phyloP scores from a whole-genome alignment of 2,888 invertebrate species.

The Mythimna albipuncta region DNA sequence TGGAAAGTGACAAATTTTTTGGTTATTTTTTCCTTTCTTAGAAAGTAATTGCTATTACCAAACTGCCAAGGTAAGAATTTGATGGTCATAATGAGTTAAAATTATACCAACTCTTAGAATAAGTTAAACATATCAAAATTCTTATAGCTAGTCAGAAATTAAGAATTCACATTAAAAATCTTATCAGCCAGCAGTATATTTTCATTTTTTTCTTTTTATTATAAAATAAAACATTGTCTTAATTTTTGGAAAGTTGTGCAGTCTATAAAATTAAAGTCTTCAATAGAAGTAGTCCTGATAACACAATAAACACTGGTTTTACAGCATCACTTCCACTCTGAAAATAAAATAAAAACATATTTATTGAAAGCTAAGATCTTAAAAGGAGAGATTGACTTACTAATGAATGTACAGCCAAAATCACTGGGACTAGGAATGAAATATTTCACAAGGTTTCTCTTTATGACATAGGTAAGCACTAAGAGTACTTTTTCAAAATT shows the following conservation, averaged over 20 bases:
- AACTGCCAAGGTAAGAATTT: not conserved
- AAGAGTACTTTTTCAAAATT: too few species aligned
- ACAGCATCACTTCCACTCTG: slow-evolving; percentile 76
- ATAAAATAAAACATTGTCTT: slow-evolving; percentile 9
- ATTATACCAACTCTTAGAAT: not conserved
- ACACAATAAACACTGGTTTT: slow-evolving; percentile 66
- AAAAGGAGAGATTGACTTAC: too few species aligned
- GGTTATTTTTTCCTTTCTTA: not conserved
- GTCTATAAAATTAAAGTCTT: slow-evolving; percentile 41
- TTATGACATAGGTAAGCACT: too few species aligned
- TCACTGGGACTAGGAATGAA: too few species aligned
- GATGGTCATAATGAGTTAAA: not conserved
- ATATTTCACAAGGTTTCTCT: too few species aligned
- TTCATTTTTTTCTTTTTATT: not conserved
- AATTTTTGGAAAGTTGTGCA: not conserved
- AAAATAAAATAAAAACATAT: slow-evolving; percentile 57
- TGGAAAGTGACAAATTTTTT: not conserved
- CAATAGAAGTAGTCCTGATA: slow-evolving; percentile 64
- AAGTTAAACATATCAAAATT: not conserved
- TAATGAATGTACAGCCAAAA: too few species aligned
- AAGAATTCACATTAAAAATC: not conserved
- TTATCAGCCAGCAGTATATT: slow-evolving; percentile 1
- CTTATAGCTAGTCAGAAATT: too few species aligned
- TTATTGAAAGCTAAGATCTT: not conserved
- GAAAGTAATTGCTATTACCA: not conserved